These are phyloP conservation scores for Lophotis ruficrista DNA, from an alignment of 2,113 vertebrate genomes.

Conservation along the genomic window DNA sequence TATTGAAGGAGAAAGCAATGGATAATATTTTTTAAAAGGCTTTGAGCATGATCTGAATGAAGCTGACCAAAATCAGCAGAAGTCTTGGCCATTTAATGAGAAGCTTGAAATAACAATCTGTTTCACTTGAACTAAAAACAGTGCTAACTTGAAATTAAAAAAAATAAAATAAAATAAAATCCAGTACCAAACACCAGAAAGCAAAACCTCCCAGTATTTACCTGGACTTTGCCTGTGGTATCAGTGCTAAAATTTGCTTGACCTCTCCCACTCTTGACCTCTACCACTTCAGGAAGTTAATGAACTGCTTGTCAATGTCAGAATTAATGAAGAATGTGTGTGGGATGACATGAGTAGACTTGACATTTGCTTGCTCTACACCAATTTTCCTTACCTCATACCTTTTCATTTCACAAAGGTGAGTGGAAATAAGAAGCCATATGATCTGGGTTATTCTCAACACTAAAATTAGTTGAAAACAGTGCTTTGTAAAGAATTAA, in stretches of 20 bases:
- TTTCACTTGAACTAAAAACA: not conserved
- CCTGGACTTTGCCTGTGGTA: not conserved
- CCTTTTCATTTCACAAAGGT: not conserved
- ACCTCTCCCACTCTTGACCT: not conserved
- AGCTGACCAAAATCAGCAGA: not conserved
- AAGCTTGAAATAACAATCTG: not conserved
- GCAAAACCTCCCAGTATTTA: not conserved
- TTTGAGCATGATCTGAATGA: not conserved
- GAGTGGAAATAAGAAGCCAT: not conserved
- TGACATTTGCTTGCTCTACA: not conserved
- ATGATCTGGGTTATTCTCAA: not conserved
- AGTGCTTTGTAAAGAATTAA: not conserved
- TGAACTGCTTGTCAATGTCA: not conserved
- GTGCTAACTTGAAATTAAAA: not conserved
- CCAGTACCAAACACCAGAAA: not conserved
- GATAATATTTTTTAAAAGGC: not conserved
- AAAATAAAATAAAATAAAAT: too few species aligned
- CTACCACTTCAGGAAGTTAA: not conserved
- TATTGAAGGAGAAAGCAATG: not conserved
- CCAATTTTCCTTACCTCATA: not conserved
- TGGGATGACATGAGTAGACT: not conserved
- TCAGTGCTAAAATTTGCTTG: not conserved
- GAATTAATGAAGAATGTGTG: not conserved
- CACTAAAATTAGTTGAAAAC: not conserved
- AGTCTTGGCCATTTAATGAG: not conserved